phyloP scores from a whole-genome alignment of 2,797 vertebrate species.

The Gorsachius magnificus region DNA sequence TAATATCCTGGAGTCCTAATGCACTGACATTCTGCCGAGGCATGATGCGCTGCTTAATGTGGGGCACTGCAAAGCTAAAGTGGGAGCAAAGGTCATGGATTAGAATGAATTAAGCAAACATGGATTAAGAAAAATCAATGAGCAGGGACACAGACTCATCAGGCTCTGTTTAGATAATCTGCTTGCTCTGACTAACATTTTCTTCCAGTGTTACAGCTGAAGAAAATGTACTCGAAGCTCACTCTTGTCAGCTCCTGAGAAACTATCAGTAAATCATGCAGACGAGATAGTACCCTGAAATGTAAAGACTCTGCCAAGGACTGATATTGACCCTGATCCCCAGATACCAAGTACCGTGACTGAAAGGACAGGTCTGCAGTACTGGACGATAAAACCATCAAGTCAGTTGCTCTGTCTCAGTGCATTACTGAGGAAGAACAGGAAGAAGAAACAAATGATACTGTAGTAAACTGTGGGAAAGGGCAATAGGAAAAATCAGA shows the following conservation, averaged over 20 bases:
- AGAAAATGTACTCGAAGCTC: conserved; percentile 48
- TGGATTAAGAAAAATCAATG: conserved; percentile 66
- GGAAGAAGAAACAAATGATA: background rate
- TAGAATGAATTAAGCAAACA: conserved; percentile 67
- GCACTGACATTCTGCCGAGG: background rate
- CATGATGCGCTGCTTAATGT: conserved; percentile 7
- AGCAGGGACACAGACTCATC: conserved; percentile 55
- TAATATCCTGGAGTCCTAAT: background rate
- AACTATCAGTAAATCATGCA: conserved; percentile 29
- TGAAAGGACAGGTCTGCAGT: conserved; percentile 29
- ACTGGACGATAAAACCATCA: conserved; percentile 36
- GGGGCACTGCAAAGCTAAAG: conserved; percentile 42
- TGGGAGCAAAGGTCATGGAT: conserved; percentile 47
- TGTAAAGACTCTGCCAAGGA: conserved; percentile 16
- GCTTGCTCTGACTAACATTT: conserved; percentile 16
- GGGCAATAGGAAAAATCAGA: background rate
- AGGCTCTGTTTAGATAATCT: conserved; percentile 63
- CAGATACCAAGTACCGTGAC: background rate
- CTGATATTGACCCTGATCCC: conserved; percentile 25
- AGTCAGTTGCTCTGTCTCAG: conserved; percentile 11
- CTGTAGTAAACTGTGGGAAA: background rate
- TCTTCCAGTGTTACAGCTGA: background rate
- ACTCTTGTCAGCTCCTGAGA: background rate
- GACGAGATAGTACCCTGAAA: conserved; percentile 2
- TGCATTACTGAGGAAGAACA: background rate